A percentile compares a stretch with the other conserved stretches of the same genome.
These are phyloP conservation scores for Leucoraja erinaceus DNA, from an alignment of 2,113 vertebrate genomes.

Conservation along the genomic window DNA sequence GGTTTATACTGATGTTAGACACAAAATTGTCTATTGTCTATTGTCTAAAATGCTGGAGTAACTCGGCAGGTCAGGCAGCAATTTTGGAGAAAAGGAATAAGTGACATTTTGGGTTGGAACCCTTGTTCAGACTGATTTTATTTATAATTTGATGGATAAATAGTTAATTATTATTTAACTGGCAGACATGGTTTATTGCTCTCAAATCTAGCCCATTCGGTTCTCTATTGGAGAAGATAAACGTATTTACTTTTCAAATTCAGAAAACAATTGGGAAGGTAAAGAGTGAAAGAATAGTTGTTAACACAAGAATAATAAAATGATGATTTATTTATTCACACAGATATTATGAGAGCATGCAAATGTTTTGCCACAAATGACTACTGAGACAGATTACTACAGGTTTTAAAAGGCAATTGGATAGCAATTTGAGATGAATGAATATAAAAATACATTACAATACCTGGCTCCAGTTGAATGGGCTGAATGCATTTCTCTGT, in stretches of 20 bases:
- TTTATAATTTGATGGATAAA: no score
- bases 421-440: not conserved
- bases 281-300: not conserved
- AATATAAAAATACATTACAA: not conserved
- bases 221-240: not conserved
- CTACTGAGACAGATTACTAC: not conserved
- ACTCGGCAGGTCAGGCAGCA: no score
- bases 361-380: not conserved
- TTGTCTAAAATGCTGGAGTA: no score
- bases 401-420: not conserved
- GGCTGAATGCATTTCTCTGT: not conserved
- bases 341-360: not conserved
- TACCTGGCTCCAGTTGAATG: not conserved
- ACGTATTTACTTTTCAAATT: not conserved
- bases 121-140: no score
- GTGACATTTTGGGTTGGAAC: no score
- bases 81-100: no score
- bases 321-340: not conserved
- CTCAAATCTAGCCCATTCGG: not conserved
- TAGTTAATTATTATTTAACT: not conserved
- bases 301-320: not conserved
- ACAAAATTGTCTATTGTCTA: no score
- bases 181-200: not conserved
- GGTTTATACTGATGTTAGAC: no score
- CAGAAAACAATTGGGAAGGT: not conserved